Evolutionary conservation across 2,888 invertebrate genomes (phyloP), one percentile per base, ranked within the genome.

Genomic region (Cremastobaeus sp.): DNA sequence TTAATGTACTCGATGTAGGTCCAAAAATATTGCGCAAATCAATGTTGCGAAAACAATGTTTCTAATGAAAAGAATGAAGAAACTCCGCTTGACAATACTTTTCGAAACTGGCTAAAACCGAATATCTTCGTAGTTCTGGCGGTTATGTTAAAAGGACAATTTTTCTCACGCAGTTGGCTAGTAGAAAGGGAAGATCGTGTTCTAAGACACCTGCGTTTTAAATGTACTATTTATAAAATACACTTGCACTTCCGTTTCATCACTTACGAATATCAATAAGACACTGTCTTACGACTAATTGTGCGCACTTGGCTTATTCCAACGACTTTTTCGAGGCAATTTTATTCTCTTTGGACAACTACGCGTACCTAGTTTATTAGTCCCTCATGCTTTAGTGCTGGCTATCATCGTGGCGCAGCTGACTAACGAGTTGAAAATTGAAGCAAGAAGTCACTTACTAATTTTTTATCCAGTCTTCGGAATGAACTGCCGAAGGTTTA

Each of bases 221-320:
- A 37, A 28, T 37, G 21, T 12, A 45, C 66, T 68, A 60, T 66
- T 74, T 66, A 70, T 70, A 71, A 70, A 71, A 66, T 74, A 70
- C 70, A 52, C 68, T 68, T 71, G 68, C 66, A 71, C 52, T 75
- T 75, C 75, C 75, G 75, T n/a, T 59, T 17, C 17, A 30, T 30
- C 37, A 1, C 54, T 20, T 21, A 39, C 57, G 59, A 71, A 66
- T 71, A 59, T 68, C 39, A 71, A 66, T 64, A 68, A 74, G 50
- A 39, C 41, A 48, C 35, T 55, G 6, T 21, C 8, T 43, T 73
- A 68, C 17, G 41, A 48, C 25, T 65, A 69, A 69, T 74, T 54
- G 55, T 35, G 54, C 54, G 55, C 74, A 65, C 65, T 74, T 69
- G 69, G 52, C 48, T 30, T 34, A 18, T 34, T 41, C 48, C 47